Base-by-base conservation (phyloP, 2,113 vertebrate genomes). In the Saguinus midas region DNA sequence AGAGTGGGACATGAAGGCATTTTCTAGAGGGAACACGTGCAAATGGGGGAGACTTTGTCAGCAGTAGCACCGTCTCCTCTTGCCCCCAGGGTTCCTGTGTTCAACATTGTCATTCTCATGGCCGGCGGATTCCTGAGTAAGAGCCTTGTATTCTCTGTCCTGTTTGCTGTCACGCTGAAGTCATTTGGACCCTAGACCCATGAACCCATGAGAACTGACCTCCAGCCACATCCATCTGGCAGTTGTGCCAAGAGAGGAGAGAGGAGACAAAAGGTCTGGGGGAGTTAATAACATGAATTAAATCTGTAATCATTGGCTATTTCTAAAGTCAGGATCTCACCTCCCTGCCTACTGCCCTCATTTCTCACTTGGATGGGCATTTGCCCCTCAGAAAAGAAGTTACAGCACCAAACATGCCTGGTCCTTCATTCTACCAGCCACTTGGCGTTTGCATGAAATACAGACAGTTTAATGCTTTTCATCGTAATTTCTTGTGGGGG, bases 61-160 rank as follows among this genome's bases (percentile, higher is more conserved):
- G 32, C 2, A 27, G 2, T 9, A 1, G 1, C 1, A 1, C 48
- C 37, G 0, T 85, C 57, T 82, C 57, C 11, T 97, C 25, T 96
- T 66, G 93, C 72, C 25, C 4, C 1, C 73, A 97, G 97, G 82
- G 0, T 43, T 66, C 12, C 82, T 0, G 0, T 20, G 45, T 40
- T n/a, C 35, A 81, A 23, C 75, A 32, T 96, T 0, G 0, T 73
- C 25, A 1, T 57, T 55, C 12, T 21, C 0, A 5, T 75, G 73
- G 25, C 17, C 21, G 96, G 95, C n/a, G 96, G 93, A 64, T 21
- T 98, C 29, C 32, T 98, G 81, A 83, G 40, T 50, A 98, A 98
- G 86, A 96, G 66, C 48, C 66, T 98, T 48, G 73, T 98, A 86
- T 97, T 97, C 95, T 82, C 11, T 1, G 8, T 61, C 61, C 64